Evolutionary conservation across 2,888 invertebrate species (phyloP), one percentile per base, ranked within the genome.

Genomic region (Leucophora obtusa): DNA sequence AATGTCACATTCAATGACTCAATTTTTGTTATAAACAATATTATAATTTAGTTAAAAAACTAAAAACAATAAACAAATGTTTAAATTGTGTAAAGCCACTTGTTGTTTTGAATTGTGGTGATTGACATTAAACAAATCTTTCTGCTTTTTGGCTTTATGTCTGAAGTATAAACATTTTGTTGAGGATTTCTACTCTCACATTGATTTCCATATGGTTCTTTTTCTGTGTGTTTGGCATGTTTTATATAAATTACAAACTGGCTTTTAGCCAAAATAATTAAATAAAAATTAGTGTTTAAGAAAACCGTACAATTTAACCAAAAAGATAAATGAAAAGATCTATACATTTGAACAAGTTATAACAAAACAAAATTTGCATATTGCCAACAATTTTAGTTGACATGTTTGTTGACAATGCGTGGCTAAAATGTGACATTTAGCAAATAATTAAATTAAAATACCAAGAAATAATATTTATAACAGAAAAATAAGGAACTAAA

Each of bases 401-500:
- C 63, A 76, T 66, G 53, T 80, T 76, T 71, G 72, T 60, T 80
- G 72, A 68, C 66, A 60, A 51, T 28, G 53, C 33, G n/a, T 62
- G 50, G n/a, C 63, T 18, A 43, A 43, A 35, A 53, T 63, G 10
- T 72, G 75, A 80, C 76, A 80, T 72, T 72, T 80, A 54, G 28
- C 62, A 72, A 63, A 76, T 80, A 69, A 60, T 59, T 56, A 63
- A 72, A 72, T 53, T 65, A 70, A 70, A 58, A 59, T 24, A 33
- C 33, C 4, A 58, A 53, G 7, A 28, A 28, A 28, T 28, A 28
- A 4, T 28, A 28, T 7, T 7, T 28, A 28, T 28, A 28, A 28
- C 28, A 6, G 4, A 7, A 28, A 24, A 28, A 47, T 47, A 47
- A 47, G 43, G 43, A 47, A 47, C n/a, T 47, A n/a, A 11, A n/a